These are phyloP conservation scores for Bimastos eiseni DNA, from an alignment of 2,888 invertebrate genomes.

Conservation along the genomic window DNA sequence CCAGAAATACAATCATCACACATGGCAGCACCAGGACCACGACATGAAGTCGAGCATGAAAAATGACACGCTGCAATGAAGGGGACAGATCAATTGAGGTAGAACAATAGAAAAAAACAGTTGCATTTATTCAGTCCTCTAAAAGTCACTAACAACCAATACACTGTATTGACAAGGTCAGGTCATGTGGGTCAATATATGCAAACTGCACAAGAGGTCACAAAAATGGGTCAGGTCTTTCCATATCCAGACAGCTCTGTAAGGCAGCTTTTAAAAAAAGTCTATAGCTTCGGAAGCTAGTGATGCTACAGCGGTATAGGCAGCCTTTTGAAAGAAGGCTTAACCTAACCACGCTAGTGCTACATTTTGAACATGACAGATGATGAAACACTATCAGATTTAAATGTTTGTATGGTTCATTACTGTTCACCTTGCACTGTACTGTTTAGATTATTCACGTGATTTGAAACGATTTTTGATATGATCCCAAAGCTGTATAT, in stretches of 20 bases:
- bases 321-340: background rate
- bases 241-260: background rate
- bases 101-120: background rate
- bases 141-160: background rate
- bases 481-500: too few relatives aligned
- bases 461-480: too few relatives aligned
- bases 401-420: too few relatives aligned
- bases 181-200: background rate
- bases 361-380: background rate
- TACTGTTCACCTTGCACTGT: too few relatives aligned
- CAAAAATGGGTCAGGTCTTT: background rate
- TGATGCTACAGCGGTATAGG: too few relatives aligned
- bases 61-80: conserved; percentile 33
- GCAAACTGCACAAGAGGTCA: background rate
- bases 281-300: background rate
- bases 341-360: background rate
- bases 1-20: conserved; percentile 35
- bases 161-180: background rate
- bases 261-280: background rate
- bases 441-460: too few relatives aligned
- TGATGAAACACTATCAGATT: too few relatives aligned
- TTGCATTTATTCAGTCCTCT: background rate
- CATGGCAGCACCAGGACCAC: background rate
- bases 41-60: conserved; percentile 31
- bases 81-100: background rate